Base-by-base conservation (phyloP, 2,113 vertebrate species). In the Argyrosomus japonicus region DNA sequence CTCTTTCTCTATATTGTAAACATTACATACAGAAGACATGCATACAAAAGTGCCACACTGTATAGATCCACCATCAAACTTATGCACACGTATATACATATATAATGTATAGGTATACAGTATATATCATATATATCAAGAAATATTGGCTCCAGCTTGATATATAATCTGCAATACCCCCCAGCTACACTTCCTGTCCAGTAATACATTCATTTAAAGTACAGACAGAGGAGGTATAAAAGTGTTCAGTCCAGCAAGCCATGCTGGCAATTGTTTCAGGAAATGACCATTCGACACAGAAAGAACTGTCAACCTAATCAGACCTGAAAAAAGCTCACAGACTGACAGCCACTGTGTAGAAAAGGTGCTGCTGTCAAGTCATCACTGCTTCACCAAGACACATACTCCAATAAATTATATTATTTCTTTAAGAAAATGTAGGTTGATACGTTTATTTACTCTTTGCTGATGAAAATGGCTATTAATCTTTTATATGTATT, bases 261-360 rank as follows among this genome's bases (percentile, higher is more conserved):
- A 62, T 75, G 65, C 51, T 13, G 23, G 17, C 57, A 85, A 18
- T 83, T 88, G 79, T 88, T 82, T 23, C 80, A 65, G 75, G 78
- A 89, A 88, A 88, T 90, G 86, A 81, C 88, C 72, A 54, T 64
- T 82, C 23, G 40, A 25, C 74, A 56, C 65, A 76, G 69, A 84
- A 61, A 81, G 67, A 89, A 32, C 79, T 88, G 89, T 85, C 84
- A 86, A 79, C 48, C 63, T 83, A 81, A 86, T 83, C 82, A 77
- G 81, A 88, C 83, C 73, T 32, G 61, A 25, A 74, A 75, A 87
- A 83, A 68, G 56, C 67, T 78, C 68, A 63, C 82, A 81, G 82
- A 75, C 64, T 84, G 86, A 84, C 79, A 92, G 88, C 36, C 32
- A 19, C 29, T 58, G 69, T 79, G 36, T 40, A 43, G 29, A 45